These are phyloP conservation scores for Cosmia pyralina DNA, from an alignment of 2,888 invertebrate species.

Conservation along the genomic window DNA sequence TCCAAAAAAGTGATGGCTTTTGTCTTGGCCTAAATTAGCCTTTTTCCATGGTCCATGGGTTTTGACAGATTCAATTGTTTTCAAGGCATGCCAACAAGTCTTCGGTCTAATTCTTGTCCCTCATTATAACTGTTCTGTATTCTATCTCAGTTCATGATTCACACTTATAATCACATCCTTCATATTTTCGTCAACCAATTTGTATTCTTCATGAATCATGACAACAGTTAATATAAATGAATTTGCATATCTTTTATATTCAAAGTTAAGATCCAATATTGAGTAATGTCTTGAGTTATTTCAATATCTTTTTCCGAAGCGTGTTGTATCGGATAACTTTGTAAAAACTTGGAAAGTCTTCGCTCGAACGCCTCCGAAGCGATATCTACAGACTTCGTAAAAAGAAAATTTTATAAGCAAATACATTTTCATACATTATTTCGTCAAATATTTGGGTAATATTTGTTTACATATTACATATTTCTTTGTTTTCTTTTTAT, in stretches of 20 bases:
- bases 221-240: slow-evolving; percentile 32
- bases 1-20: slow-evolving; percentile 27
- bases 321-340: slow-evolving; percentile 58
- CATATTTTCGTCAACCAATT: not conserved
- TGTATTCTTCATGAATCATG: slow-evolving; percentile 21
- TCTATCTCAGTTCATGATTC: slow-evolving; percentile 3
- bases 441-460: slow-evolving; percentile 25
- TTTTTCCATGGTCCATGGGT: slow-evolving; percentile 29
- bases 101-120: slow-evolving; percentile 43
- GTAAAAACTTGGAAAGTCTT: slow-evolving; percentile 47
- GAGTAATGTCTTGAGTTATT: slow-evolving; percentile 52
- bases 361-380: slow-evolving; percentile 52
- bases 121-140: slow-evolving; percentile 21
- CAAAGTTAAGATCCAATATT: slow-evolving; percentile 40
- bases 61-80: slow-evolving; percentile 44
- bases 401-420: slow-evolving; percentile 47
- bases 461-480: slow-evolving; percentile 13
- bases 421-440: slow-evolving; percentile 44
- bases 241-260: slow-evolving; percentile 40
- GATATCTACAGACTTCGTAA: slow-evolving; percentile 35
- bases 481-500: slow-evolving; percentile 21
- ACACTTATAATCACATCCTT: slow-evolving; percentile 5
- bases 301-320: slow-evolving; percentile 53
- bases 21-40: slow-evolving; percentile 26
- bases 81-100: slow-evolving; percentile 20